Evolutionary conservation across 1,140 invertebrate genomes (phyloP), one percentile per base, ranked within the genome.

Genomic region (Lepidurus arcticus): DNA sequence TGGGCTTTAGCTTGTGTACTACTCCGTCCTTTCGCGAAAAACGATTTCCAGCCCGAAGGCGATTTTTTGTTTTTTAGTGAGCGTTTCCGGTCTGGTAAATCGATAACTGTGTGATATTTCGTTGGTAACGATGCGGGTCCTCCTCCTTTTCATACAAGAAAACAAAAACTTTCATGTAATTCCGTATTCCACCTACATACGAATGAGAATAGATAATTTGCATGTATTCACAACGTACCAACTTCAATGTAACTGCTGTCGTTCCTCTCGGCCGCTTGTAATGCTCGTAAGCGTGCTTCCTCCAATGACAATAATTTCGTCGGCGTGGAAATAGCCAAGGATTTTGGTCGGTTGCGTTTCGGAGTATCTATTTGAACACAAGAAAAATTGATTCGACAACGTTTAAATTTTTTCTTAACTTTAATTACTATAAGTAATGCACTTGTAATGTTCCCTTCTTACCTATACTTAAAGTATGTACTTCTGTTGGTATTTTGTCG

Each of bases 41-140:
- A 87, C 2, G 91, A 91, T 73, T 91, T 89, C 93, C 93, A 94
- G n/a, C 92, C 92, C 0, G 91, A 88, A 0, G 92, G 91, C 1
- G 91, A 92, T 13, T 92, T 88, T 84, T 93, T 93, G 8, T 88
- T 87, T 76, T 91, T 87, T 1, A 83, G 84, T 84, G 82, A 86
- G 80, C 86, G 85, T 80, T 83, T 83, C 83, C 84, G 82, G 80
- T 88, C 87, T 7, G 95, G 95, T 44, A 97, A 86, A 79, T 97
- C 94, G 78, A 98, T 90, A 7, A 98, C 92, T 4, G 96, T 98
- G 84, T 98, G 96, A 85, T 97, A 98, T 82, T 92, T 94, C 53
- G 91, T 88, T 1, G 95, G 94, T 16, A 97, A 87, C 83, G 91
- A 95, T 44, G 93, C 90, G 1, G 94, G 94, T 7, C 95, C 95